A percentile compares a stretch with the other conserved stretches of the same genome.
Conservation (phyloP, 1,140 invertebrate genomes). For the Neodiprion virginianus region DNA sequence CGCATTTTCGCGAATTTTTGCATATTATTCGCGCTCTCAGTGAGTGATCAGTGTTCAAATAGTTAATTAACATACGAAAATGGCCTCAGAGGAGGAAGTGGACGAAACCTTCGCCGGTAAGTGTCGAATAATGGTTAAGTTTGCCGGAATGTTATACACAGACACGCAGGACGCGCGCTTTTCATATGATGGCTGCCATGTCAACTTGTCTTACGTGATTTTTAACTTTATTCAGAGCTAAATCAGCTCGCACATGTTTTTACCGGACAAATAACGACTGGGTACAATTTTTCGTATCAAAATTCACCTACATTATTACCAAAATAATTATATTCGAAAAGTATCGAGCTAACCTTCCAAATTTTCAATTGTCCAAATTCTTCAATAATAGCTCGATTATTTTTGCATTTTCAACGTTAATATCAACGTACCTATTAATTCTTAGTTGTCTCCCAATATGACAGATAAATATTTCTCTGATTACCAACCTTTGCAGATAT, state of each 20-base stretch:
- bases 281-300: background rate
- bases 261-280: background rate
- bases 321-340: background rate
- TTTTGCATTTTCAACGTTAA: background rate
- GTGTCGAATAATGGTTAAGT: conserved; percentile 43
- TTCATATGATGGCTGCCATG: conserved; percentile 56
- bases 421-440: background rate
- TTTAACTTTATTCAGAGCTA: background rate
- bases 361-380: background rate
- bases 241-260: conserved; percentile 24
- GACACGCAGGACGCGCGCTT: conserved; percentile 54
- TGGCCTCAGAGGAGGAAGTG: conserved; percentile 81
- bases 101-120: conserved; percentile 81
- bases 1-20: conserved; percentile 34
- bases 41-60: conserved; percentile 12
- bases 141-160: conserved; percentile 26
- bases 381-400: background rate
- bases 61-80: conserved; percentile 44
- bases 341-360: background rate
- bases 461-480: no score
- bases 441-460: background rate
- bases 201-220: conserved; percentile 35
- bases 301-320: background rate
- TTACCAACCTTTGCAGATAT: no score
- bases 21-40: conserved; percentile 20